Conservation (phyloP, 2,113 vertebrate species). For the Poeciliopsis occidentalis region DNA sequence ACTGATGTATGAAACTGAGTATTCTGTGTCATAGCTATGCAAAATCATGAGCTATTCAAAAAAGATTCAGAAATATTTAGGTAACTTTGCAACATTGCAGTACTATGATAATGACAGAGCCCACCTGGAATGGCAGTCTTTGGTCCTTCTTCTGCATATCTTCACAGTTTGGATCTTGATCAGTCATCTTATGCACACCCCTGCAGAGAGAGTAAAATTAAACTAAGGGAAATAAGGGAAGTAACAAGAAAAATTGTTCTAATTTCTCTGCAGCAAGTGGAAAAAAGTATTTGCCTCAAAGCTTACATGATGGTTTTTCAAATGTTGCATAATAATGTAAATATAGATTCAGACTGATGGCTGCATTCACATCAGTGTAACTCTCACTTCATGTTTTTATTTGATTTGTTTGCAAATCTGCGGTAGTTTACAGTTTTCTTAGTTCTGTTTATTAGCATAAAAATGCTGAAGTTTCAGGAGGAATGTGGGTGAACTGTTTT, state of each 20-base stretch:
- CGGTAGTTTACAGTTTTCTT: background rate
- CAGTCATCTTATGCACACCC: conserved; percentile 54
- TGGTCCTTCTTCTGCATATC: conserved; percentile 66
- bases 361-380: background rate
- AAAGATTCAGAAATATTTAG: too few species aligned
- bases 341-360: background rate
- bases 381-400: background rate
- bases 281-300: background rate
- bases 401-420: background rate
- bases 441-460: background rate
- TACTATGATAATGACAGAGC: background rate
- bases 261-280: background rate
- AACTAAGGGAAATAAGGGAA: background rate
- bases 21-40: background rate
- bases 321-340: conserved; percentile 1
- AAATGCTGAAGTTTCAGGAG: background rate
- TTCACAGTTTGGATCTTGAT: conserved; percentile 60
- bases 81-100: too few species aligned
- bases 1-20: background rate
- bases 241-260: background rate
- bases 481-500: background rate
- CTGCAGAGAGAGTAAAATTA: conserved; percentile 49
- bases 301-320: background rate
- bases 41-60: too few species aligned
- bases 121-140: conserved; percentile 75